These are phyloP conservation scores for Physella acuta DNA, from an alignment of 1,140 invertebrate genomes.

Conservation along the genomic window DNA sequence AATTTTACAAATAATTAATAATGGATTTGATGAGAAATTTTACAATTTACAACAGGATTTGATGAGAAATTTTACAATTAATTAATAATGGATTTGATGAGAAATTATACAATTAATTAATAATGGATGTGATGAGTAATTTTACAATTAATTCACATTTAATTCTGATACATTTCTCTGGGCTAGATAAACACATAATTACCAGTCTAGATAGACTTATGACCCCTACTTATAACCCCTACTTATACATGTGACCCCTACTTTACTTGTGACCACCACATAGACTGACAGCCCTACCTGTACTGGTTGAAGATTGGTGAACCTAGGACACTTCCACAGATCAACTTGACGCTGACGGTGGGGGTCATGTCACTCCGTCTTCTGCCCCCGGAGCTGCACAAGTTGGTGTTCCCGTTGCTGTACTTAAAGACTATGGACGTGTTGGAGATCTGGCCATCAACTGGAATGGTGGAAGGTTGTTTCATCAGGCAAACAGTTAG, in stretches of 20 bases:
- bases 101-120: neutral
- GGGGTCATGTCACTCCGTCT: constrained; percentile 36
- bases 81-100: neutral
- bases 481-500: too few relatives aligned
- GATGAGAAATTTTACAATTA: neutral
- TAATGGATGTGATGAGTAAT: neutral
- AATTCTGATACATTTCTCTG: too few relatives aligned
- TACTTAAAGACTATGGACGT: constrained; percentile 44
- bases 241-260: too few relatives aligned
- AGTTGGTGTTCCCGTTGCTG: constrained; percentile 32
- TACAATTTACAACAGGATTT: neutral
- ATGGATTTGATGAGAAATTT: neutral
- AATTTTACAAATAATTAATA: neutral
- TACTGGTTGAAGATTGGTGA: constrained; percentile 39
- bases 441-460: constrained; percentile 26
- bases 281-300: too few relatives aligned
- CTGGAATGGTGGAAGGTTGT: constrained; percentile 23
- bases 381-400: constrained; percentile 32
- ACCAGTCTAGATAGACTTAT: too few relatives aligned
- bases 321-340: constrained; percentile 43
- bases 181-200: too few relatives aligned
- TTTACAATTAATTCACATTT: too few relatives aligned
- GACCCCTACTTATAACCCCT: too few relatives aligned
- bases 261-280: too few relatives aligned
- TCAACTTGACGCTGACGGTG: constrained; percentile 38